phyloP scores from a whole-genome alignment of 2,113 vertebrate species.

The Pseudonaja textilis region DNA sequence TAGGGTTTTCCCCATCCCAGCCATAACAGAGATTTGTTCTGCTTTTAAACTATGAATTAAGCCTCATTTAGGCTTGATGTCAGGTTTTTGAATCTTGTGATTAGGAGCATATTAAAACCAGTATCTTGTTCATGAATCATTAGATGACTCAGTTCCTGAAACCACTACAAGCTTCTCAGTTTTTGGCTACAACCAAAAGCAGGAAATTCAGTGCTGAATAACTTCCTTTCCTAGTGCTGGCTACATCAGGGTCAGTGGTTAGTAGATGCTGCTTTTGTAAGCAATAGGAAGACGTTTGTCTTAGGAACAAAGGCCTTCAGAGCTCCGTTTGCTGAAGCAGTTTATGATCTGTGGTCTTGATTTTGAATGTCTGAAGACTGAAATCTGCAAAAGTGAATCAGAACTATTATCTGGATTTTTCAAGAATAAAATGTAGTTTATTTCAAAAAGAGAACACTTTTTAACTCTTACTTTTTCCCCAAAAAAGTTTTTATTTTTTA shows the following conservation, averaged over 20 bases:
- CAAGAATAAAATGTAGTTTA: slow-evolving; percentile 64
- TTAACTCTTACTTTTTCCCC: slow-evolving; percentile 38
- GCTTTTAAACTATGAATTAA: slow-evolving; percentile 55
- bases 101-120: slow-evolving; percentile 82
- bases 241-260: slow-evolving; percentile 76
- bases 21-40: slow-evolving; percentile 33
- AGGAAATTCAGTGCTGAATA: slow-evolving; percentile 96
- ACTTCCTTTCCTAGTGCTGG: slow-evolving; percentile 90
- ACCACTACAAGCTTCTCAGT: slow-evolving; percentile 88
- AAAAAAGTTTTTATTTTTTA: slow-evolving; percentile 7
- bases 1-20: slow-evolving; percentile 11
- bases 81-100: slow-evolving; percentile 71
- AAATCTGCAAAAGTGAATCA: slow-evolving; percentile 59
- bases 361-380: slow-evolving; percentile 76
- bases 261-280: slow-evolving; percentile 77
- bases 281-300: slow-evolving; percentile 81
- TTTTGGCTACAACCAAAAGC: slow-evolving; percentile 88
- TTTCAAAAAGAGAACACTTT: neutral
- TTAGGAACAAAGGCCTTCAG: slow-evolving; percentile 80
- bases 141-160: slow-evolving; percentile 96
- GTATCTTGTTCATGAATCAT: slow-evolving; percentile 90
- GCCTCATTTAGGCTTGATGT: slow-evolving; percentile 58
- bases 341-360: slow-evolving; percentile 88
- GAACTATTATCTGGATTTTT: slow-evolving; percentile 58
- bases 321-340: slow-evolving; percentile 85